Percentiles rank a stretch among this genome's conserved stretches.
phyloP scores from a whole-genome alignment of 2,113 vertebrate genomes.

The human region DNA sequence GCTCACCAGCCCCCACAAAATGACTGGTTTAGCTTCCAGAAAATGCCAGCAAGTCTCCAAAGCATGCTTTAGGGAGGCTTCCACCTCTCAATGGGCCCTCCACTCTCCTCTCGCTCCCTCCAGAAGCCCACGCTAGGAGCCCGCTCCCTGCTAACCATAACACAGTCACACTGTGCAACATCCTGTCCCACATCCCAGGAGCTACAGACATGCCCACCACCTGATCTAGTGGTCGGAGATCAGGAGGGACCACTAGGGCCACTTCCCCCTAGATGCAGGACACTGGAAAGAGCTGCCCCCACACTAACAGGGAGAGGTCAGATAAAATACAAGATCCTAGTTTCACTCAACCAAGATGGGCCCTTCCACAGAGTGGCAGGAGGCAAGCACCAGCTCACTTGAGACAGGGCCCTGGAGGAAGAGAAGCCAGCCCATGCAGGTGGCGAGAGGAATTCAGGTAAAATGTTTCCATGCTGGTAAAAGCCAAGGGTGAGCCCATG shows the following conservation, averaged over 20 bases:
- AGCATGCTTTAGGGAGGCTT: background rate
- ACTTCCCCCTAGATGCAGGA: too few relatives aligned
- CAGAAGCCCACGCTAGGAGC: background rate
- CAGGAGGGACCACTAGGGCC: background rate
- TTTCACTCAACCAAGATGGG: rapidly evolving
- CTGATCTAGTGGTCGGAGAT: rapidly evolving
- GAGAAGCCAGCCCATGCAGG: background rate
- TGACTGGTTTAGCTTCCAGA: background rate
- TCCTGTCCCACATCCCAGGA: rapidly evolving
- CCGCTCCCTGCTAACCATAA: background rate
- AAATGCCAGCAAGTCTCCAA: background rate
- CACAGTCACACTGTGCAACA: background rate
- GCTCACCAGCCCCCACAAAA: background rate
- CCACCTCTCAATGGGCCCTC: too few relatives aligned
- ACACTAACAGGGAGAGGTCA: rapidly evolving
- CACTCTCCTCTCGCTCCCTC: rapidly evolving
- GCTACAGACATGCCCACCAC: background rate
- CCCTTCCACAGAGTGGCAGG: background rate
- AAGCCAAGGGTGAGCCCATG: background rate
- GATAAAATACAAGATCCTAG: too few relatives aligned
- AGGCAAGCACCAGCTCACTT: background rate
- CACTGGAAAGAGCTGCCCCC: background rate
- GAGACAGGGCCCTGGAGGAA: background rate
- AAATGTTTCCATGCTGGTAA: too few relatives aligned
- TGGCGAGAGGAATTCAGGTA: background rate